Percentiles rank a stretch among this genome's conserved stretches.
Evolutionary conservation across 92 coral and sea anemone species (phyloP).

Genomic region (Isaurus tuberculatus): DNA sequence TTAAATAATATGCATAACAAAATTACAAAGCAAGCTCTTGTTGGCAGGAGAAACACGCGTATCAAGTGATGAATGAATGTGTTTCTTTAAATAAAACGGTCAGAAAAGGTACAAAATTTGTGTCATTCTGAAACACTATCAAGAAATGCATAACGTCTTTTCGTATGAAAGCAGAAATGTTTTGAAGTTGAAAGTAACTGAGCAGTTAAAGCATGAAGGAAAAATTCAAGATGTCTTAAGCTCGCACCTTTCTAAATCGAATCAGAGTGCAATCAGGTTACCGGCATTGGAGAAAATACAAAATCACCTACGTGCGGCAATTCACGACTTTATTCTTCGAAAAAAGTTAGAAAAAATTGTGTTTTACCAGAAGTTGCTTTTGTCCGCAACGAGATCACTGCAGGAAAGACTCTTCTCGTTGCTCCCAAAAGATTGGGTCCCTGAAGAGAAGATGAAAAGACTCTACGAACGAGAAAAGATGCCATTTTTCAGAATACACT

Average conservation of each 20-base stretch:
- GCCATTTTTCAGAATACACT: conserved; percentile 14
- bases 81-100: no score
- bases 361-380: conserved; percentile 35
- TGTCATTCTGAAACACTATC: no score
- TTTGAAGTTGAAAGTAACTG: no score
- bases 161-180: no score
- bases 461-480: conserved; percentile 45
- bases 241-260: not conserved
- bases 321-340: not conserved
- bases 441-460: conserved; percentile 14
- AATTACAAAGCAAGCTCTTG: no score
- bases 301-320: not conserved
- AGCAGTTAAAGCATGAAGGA: no score
- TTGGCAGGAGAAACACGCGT: no score
- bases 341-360: not conserved
- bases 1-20: no score
- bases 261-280: not conserved
- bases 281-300: not conserved
- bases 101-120: no score
- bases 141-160: no score
- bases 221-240: no score
- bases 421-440: conserved; percentile 28
- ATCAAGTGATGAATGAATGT: no score
- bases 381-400: conserved; percentile 28
- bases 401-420: conserved; percentile 24